Conservation (phyloP, 2,888 invertebrate genomes). For the Volucella inflata region DNA sequence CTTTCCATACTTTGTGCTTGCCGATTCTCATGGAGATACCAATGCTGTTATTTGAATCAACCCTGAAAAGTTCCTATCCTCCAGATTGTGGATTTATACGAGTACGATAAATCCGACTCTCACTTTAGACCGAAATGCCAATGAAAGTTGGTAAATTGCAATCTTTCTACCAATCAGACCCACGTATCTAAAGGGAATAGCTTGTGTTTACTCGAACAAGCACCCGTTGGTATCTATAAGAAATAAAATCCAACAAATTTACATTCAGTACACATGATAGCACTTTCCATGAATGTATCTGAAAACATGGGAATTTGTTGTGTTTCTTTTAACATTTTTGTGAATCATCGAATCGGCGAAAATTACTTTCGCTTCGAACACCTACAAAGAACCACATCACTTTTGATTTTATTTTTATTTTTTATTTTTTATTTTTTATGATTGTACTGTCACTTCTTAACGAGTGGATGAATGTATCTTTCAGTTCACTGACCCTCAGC, state of each 20-base stretch:
- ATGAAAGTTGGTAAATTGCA: constrained; percentile 25
- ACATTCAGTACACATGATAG: constrained; percentile 55
- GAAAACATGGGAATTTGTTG: constrained; percentile 39
- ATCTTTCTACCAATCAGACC: constrained; percentile 17
- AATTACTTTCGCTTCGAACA: constrained; percentile 59
- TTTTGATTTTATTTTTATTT: constrained; percentile 13
- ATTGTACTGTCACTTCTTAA: constrained; percentile 5
- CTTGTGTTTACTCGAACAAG: constrained; percentile 7
- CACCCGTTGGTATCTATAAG: neutral
- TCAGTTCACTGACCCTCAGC: constrained; percentile 20
- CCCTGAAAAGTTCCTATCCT: too few relatives aligned
- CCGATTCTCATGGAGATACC: too few relatives aligned
- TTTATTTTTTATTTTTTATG: constrained; percentile 49
- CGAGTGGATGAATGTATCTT: neutral
- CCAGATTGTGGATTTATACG: too few relatives aligned
- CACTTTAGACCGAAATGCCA: constrained; percentile 15
- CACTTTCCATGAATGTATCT: constrained; percentile 55
- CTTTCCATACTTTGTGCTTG: too few relatives aligned
- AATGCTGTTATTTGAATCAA: too few relatives aligned
- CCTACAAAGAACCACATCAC: constrained; percentile 24
- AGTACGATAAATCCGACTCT: too few relatives aligned
- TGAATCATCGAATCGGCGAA: constrained; percentile 16
- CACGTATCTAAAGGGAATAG: constrained; percentile 14
- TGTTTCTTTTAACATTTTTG: neutral
- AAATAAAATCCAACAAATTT: constrained; percentile 43